Conservation (phyloP, 2,888 invertebrate genomes). For the Perizoma affinitatum region DNA sequence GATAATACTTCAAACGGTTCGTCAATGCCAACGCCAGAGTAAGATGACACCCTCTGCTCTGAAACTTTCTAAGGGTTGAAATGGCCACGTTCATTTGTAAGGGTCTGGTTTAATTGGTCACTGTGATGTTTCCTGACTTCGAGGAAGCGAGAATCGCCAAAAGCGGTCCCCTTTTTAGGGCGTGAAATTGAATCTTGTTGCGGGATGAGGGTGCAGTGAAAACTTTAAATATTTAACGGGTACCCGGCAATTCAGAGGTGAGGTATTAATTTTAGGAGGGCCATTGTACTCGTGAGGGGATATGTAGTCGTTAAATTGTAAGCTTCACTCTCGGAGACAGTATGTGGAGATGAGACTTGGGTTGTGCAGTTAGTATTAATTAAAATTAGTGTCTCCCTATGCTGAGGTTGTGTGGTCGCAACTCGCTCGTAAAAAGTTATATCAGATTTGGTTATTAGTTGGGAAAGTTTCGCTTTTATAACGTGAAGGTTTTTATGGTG, state of each 20-base stretch:
- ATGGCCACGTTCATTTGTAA: slow-evolving; percentile 52
- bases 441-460: slow-evolving; percentile 48
- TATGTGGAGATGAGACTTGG: slow-evolving; percentile 28
- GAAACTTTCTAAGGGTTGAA: slow-evolving; percentile 41
- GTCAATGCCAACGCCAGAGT: slow-evolving; percentile 57
- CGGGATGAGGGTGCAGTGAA: slow-evolving; percentile 74
- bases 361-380: slow-evolving; percentile 67
- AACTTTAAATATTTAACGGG: slow-evolving; percentile 82
- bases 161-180: slow-evolving; percentile 76
- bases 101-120: slow-evolving; percentile 62
- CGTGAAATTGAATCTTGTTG: slow-evolving; percentile 84
- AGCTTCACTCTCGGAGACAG: slow-evolving; percentile 48
- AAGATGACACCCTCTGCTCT: slow-evolving; percentile 54
- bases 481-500: slow-evolving; percentile 8
- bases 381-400: slow-evolving; percentile 69
- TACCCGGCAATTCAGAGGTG: slow-evolving; percentile 71
- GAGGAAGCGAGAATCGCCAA: slow-evolving; percentile 71
- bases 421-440: slow-evolving; percentile 59
- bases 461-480: slow-evolving; percentile 40
- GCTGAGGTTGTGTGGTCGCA: slow-evolving; percentile 57
- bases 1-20: slow-evolving; percentile 73
- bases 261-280: slow-evolving; percentile 81
- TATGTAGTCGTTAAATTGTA: slow-evolving; percentile 79
- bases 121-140: slow-evolving; percentile 76
- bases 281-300: slow-evolving; percentile 70